Conservation (phyloP, 2,113 vertebrate species). For the Atherinomorus stipes region DNA sequence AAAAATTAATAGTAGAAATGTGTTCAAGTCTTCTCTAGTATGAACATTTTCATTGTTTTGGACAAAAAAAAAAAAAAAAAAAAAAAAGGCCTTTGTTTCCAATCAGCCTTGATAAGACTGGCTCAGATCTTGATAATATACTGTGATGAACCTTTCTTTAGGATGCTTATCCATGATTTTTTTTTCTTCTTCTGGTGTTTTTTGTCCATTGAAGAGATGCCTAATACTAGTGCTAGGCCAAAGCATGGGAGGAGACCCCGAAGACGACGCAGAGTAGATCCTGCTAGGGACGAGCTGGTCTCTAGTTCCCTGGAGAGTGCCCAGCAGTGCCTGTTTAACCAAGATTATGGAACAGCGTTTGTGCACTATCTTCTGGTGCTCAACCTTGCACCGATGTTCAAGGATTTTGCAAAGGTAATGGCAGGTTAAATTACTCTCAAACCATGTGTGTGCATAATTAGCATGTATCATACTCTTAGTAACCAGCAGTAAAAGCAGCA, state of each 20-base stretch:
- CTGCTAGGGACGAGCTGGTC: slow-evolving; percentile 87
- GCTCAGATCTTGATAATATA: no score
- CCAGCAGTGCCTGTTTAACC: slow-evolving; percentile 89
- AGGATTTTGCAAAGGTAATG: slow-evolving; percentile 81
- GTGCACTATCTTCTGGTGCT: slow-evolving; percentile 95
- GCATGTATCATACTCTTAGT: neutral
- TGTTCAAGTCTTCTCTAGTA: no score
- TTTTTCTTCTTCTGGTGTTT: no score
- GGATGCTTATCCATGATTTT: no score
- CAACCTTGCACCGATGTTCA: slow-evolving; percentile 91
- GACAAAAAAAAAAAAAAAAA: no score
- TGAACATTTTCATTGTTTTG: no score
- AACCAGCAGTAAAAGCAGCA: neutral
- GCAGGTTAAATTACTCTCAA: neutral
- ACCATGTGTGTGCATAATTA: neutral
- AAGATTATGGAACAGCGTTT: slow-evolving; percentile 95
- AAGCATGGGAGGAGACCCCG: slow-evolving; percentile 73
- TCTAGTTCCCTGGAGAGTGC: slow-evolving; percentile 92
- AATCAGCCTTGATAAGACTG: no score
- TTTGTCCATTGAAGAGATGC: slow-evolving; percentile 69
- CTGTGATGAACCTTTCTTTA: neutral
- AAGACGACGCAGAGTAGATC: slow-evolving; percentile 76
- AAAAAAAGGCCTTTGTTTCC: no score
- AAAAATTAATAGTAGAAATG: neutral
- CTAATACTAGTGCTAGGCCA: slow-evolving; percentile 72